These are phyloP conservation scores for Pomatorhinus ruficollis DNA, from an alignment of 2,113 vertebrate species.

Conservation along the genomic window DNA sequence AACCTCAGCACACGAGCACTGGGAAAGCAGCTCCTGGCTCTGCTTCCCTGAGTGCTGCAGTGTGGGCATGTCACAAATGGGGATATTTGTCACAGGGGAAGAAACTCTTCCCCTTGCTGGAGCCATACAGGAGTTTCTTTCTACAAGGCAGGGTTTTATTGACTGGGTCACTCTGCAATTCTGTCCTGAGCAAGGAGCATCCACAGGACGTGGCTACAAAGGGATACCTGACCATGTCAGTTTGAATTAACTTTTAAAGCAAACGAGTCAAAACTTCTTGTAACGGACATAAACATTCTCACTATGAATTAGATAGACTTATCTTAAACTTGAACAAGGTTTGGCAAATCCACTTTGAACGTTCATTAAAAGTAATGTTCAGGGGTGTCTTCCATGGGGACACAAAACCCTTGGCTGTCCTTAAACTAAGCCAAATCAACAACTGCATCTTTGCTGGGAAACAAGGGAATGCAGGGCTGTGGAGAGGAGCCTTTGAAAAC, in stretches of 20 bases:
- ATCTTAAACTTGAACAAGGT: neutral
- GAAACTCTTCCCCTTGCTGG: neutral
- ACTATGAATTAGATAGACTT: neutral
- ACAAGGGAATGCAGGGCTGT: neutral
- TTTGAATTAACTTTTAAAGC: neutral
- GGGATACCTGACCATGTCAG: neutral
- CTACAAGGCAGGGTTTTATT: neutral
- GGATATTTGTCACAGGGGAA: neutral
- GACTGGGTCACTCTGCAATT: neutral
- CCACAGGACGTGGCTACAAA: neutral
- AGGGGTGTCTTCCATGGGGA: neutral
- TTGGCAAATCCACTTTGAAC: neutral
- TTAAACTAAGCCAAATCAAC: neutral
- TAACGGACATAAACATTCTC: neutral
- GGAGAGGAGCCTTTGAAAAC: neutral
- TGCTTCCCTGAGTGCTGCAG: neutral
- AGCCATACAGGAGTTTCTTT: neutral
- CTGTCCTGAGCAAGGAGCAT: neutral
- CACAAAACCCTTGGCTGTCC: neutral
- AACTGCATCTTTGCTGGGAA: neutral
- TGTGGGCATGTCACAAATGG: neutral
- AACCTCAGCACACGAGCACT: neutral
- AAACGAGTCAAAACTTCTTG: neutral
- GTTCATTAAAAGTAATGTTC: neutral
- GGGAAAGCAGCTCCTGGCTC: neutral